phyloP scores from a whole-genome alignment of 2,888 invertebrate genomes.

The Cheilosia pagana region DNA sequence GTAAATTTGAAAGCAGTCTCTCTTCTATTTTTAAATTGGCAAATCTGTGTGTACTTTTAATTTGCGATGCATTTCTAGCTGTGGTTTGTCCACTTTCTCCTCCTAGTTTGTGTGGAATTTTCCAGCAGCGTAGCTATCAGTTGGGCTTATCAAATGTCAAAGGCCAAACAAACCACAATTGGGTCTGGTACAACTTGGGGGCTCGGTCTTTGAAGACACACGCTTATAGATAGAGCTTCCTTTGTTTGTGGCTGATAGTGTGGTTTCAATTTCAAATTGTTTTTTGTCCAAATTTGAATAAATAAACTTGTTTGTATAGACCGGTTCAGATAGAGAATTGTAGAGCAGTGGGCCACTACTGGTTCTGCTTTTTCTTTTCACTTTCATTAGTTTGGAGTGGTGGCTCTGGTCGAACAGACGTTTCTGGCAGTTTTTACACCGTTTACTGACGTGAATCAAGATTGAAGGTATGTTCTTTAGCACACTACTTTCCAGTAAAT shows the following conservation, averaged over 20 bases:
- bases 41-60: background rate
- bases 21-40: slow-evolving; percentile 1
- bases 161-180: slow-evolving; percentile 19
- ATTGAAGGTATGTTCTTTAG: slow-evolving; percentile 3
- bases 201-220: slow-evolving; percentile 39
- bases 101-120: slow-evolving; percentile 14
- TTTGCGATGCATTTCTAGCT: slow-evolving; percentile 11
- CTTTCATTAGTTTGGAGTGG: slow-evolving; percentile 25
- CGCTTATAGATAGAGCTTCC: slow-evolving; percentile 18
- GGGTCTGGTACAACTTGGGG: slow-evolving; percentile 25
- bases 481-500: too few species aligned
- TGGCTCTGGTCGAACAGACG: slow-evolving; percentile 28
- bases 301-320: slow-evolving; percentile 38
- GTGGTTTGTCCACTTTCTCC: slow-evolving; percentile 42
- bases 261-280: slow-evolving; percentile 7
- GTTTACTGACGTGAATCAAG: too few species aligned
- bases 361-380: background rate
- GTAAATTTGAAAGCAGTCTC: slow-evolving; percentile 29
- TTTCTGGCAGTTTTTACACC: background rate
- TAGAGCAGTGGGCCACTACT: background rate
- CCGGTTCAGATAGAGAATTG: slow-evolving; percentile 22
- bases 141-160: slow-evolving; percentile 38
- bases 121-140: slow-evolving; percentile 30
- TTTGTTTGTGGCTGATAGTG: slow-evolving; percentile 22
- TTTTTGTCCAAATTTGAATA: background rate